phyloP scores from a whole-genome alignment of 2,888 invertebrate species.

The Saturnia pavonia region DNA sequence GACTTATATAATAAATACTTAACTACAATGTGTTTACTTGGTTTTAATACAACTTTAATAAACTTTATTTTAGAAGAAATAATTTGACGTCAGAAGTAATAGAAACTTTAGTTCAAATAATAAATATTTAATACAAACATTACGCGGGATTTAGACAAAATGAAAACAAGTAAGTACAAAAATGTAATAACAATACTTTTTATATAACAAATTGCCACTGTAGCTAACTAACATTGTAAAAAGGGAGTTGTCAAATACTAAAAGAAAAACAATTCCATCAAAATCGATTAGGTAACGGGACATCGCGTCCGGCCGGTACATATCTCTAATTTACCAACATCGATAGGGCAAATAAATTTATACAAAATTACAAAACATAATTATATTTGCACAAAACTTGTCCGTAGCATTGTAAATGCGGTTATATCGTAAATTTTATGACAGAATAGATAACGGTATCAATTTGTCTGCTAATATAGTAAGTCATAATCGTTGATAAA shows the following conservation, averaged over 20 bases:
- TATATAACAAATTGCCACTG: too few species aligned
- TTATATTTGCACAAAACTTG: slow-evolving; percentile 71
- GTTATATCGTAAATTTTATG: slow-evolving; percentile 70
- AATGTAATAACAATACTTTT: neutral
- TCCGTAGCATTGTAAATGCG: slow-evolving; percentile 54
- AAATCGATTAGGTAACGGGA: neutral
- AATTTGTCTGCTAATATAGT: slow-evolving; percentile 67
- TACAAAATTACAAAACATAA: slow-evolving; percentile 40
- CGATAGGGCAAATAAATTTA: slow-evolving; percentile 34
- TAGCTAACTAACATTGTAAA: too few species aligned
- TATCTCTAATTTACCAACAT: slow-evolving; percentile 4
- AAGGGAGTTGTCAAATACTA: too few species aligned
- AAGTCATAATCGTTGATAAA: slow-evolving; percentile 58
- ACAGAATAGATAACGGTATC: slow-evolving; percentile 57
- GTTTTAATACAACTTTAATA: too few species aligned
- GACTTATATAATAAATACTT: too few species aligned
- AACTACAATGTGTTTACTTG: too few species aligned
- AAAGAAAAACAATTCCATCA: neutral
- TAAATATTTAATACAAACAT: neutral
- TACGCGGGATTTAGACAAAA: neutral
- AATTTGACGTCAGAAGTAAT: neutral
- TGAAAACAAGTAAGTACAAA: neutral
- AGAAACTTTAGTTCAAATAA: neutral
- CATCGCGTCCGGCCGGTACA: neutral
- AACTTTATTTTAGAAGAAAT: neutral